These are phyloP conservation scores for Acrocephalus scirpaceus DNA, from an alignment of 2,797 vertebrate species.

Conservation along the genomic window DNA sequence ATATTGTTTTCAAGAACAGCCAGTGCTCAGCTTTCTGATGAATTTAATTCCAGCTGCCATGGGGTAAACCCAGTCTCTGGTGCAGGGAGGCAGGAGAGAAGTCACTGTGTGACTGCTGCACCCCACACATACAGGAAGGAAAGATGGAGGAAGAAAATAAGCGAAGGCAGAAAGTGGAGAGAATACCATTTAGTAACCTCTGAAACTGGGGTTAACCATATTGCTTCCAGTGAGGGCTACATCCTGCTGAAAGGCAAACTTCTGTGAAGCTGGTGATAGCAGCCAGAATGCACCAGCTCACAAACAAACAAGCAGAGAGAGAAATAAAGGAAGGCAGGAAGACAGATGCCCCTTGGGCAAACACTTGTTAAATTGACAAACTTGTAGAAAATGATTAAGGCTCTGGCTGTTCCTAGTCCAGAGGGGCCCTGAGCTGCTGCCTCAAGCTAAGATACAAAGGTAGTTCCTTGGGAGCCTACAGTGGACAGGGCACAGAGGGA, in stretches of 20 bases:
- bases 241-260: not conserved
- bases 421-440: constrained; percentile 62
- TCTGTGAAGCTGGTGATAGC: not conserved
- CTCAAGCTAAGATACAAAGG: constrained; percentile 60
- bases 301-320: constrained; percentile 56
- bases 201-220: constrained; percentile 1
- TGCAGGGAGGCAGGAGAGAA: not conserved
- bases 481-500: constrained; percentile 68
- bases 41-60: not conserved
- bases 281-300: constrained; percentile 41
- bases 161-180: not conserved
- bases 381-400: constrained; percentile 73
- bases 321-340: constrained; percentile 64
- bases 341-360: constrained; percentile 69
- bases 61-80: not conserved
- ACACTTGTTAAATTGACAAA: constrained; percentile 74
- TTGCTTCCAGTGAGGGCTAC: not conserved
- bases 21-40: not conserved
- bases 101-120: not conserved
- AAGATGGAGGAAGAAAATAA: not conserved
- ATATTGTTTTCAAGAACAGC: not conserved
- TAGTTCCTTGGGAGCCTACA: constrained; percentile 59
- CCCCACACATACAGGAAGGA: not conserved
- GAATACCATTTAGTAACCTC: not conserved
- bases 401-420: constrained; percentile 58